phyloP scores from a whole-genome alignment of 2,797 vertebrate species.

The Alosa sapidissima region DNA sequence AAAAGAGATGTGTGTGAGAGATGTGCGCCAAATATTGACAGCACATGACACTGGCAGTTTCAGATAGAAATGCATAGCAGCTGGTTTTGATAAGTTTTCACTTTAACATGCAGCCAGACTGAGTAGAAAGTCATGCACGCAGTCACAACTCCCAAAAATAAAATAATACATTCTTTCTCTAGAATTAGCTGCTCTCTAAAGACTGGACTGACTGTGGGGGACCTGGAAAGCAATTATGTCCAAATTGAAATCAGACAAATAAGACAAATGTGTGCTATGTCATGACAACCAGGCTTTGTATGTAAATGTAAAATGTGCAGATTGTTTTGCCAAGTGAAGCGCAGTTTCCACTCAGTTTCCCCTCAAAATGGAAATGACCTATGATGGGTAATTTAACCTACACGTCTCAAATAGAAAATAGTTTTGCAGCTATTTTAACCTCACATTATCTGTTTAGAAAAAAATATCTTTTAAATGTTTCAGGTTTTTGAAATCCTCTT shows the following conservation, averaged over 20 bases:
- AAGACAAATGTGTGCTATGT: neutral
- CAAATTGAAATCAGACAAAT: neutral
- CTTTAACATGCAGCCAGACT: neutral
- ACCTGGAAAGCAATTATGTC: constrained; percentile 3
- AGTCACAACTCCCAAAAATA: neutral
- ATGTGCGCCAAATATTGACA: constrained; percentile 3
- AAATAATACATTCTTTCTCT: neutral
- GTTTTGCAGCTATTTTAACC: neutral
- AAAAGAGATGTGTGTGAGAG: neutral
- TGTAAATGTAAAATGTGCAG: neutral
- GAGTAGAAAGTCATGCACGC: neutral
- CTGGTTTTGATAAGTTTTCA: constrained; percentile 20
- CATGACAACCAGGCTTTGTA: neutral
- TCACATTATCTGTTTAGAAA: neutral
- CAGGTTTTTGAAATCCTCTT: neutral
- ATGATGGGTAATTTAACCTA: neutral
- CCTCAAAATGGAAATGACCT: neutral
- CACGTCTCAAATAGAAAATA: neutral
- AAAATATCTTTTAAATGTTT: neutral
- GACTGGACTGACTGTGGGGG: neutral
- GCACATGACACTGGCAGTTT: constrained; percentile 3
- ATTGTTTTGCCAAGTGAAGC: neutral
- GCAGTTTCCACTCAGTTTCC: neutral
- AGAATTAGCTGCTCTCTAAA: constrained; percentile 1
- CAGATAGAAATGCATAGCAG: constrained; percentile 15